A percentile compares a stretch with the other conserved stretches of the same genome.
Evolutionary conservation across 2,797 vertebrate genomes (phyloP).

Genomic region (Sternarchorhynchus goeldii): DNA sequence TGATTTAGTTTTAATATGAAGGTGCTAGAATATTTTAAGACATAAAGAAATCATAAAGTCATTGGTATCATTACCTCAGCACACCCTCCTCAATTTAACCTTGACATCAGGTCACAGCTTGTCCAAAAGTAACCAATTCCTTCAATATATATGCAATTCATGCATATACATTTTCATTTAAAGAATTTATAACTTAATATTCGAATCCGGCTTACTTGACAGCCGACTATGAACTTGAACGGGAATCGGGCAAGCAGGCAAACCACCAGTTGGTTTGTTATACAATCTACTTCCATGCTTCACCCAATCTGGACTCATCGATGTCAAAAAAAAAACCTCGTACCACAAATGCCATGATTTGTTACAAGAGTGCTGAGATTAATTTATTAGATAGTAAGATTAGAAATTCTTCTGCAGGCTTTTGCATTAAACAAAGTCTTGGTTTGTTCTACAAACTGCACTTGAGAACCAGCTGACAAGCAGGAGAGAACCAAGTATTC

Average conservation of each 20-base stretch:
- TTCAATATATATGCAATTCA: neutral
- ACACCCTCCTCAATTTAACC: no score
- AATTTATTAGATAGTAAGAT: constrained; percentile 9
- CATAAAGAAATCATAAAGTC: no score
- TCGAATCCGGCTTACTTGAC: neutral
- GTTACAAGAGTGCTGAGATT: neutral
- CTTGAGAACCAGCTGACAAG: neutral
- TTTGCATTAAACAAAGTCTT: neutral
- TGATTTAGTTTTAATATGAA: no score
- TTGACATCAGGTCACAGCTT: no score
- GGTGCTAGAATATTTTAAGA: no score
- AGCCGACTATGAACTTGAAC: no score
- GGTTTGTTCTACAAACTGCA: neutral
- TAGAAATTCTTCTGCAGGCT: neutral
- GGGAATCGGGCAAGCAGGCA: neutral
- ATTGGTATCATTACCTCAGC: no score
- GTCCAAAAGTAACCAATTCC: no score
- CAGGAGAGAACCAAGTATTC: neutral
- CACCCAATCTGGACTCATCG: neutral
- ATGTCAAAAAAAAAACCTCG: neutral
- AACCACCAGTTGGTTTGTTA: neutral
- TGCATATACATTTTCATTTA: no score
- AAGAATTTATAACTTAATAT: neutral
- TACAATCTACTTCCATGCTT: neutral
- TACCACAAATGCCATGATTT: neutral